Evolutionary conservation across 2,797 vertebrate species (phyloP).

Genomic region (Notamacropus eugenii): DNA sequence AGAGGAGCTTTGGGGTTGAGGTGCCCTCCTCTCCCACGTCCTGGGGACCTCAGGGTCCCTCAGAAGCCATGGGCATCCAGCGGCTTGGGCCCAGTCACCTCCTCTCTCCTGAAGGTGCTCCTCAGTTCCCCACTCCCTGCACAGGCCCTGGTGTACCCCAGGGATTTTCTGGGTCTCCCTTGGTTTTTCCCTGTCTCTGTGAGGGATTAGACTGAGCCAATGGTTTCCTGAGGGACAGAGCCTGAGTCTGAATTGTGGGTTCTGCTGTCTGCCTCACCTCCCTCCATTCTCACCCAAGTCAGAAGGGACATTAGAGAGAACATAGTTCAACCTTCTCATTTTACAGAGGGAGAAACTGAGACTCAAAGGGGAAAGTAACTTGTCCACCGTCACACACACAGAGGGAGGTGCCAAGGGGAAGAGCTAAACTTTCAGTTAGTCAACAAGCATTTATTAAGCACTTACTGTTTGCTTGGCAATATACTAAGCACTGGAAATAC

Average conservation of each 20-base stretch:
- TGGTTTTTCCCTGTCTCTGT: background rate
- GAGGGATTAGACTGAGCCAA: background rate
- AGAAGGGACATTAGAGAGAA: background rate
- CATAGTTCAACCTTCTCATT: background rate
- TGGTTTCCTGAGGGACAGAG: background rate
- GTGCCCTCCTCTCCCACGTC: background rate
- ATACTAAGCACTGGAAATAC: background rate
- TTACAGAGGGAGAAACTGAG: background rate
- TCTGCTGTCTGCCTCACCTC: background rate
- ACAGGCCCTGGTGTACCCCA: background rate
- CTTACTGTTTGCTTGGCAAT: background rate
- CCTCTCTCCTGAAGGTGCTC: background rate
- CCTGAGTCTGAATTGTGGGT: background rate
- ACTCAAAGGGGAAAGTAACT: background rate
- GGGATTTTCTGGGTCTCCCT: background rate
- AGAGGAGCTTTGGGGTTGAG: background rate
- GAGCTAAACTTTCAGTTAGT: background rate
- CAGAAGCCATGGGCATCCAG: background rate
- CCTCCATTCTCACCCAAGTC: background rate
- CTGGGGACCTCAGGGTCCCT: background rate
- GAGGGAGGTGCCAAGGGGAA: background rate
- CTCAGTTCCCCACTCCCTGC: background rate
- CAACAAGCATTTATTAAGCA: background rate
- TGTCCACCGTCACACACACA: background rate
- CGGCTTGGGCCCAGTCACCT: background rate